Percentiles rank a stretch among this genome's conserved stretches.
These are phyloP conservation scores for Gobius niger DNA, from an alignment of 2,113 vertebrate genomes.

Conservation along the genomic window DNA sequence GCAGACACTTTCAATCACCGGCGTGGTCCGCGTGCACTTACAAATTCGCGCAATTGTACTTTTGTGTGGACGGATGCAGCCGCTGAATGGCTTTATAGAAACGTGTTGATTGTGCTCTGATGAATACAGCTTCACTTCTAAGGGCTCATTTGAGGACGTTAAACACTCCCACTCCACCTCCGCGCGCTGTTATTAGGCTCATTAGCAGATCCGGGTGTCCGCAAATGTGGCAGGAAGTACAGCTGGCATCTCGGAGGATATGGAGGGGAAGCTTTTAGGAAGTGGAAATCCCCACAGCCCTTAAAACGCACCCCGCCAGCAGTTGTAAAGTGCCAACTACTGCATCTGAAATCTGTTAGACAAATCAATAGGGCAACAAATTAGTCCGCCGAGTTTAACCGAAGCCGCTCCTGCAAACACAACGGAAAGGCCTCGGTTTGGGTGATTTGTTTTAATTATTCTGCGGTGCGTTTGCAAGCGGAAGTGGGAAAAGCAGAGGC, in stretches of 20 bases:
- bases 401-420: slow-evolving; percentile 7
- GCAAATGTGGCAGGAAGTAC: slow-evolving; percentile 8
- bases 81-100: slow-evolving; percentile 1
- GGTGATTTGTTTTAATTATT: slow-evolving; percentile 6
- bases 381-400: slow-evolving; percentile 13
- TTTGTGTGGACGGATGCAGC: not conserved
- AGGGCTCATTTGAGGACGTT: slow-evolving; percentile 5
- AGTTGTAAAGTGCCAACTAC: slow-evolving; percentile 6
- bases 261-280: slow-evolving; percentile 13
- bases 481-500: not conserved
- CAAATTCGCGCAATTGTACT: slow-evolving; percentile 40
- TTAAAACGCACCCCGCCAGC: not conserved
- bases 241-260: slow-evolving; percentile 8
- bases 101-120: slow-evolving; percentile 11
- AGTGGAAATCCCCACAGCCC: slow-evolving; percentile 2
- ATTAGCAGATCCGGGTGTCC: slow-evolving; percentile 6
- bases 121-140: slow-evolving; percentile 14
- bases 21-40: slow-evolving; percentile 48
- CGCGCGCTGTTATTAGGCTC: slow-evolving; percentile 1
- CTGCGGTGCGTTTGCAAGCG: not conserved
- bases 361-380: slow-evolving; percentile 18
- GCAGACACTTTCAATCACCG: slow-evolving; percentile 69
- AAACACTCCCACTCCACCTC: slow-evolving; percentile 11
- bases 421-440: not conserved
- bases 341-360: slow-evolving; percentile 14